Evolutionary conservation across 2,797 vertebrate genomes (phyloP), one percentile per base, ranked within the genome.

Genomic region (Chelon labrosus): DNA sequence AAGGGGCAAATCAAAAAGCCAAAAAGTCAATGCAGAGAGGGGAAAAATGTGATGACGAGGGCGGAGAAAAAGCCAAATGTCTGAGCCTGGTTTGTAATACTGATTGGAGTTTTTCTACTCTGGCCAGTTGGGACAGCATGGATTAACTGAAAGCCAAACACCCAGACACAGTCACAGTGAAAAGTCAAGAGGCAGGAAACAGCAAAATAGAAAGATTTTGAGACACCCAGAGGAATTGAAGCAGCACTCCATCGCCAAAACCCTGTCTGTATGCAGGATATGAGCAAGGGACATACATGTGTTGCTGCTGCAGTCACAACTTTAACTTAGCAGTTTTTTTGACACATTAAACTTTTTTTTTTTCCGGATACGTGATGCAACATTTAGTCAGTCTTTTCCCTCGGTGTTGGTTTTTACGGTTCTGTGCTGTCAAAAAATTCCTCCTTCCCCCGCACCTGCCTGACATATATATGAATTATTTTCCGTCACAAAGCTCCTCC

Each of bases 301-400:
- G 22, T 39, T 16, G 19, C 53, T 16, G 60, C 71, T 59, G 35
- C 37, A 58, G 68, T 66, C 65, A 31, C 68, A 65, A 41, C 25
- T 31, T 11, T 16, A 0, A 53, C 60, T 79, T 65, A 72, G 49
- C 53, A 73, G 41, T 22, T 35, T 59, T 63, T 59, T 52, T 52
- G 59, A 63, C 67, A 70, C 42, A 27, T n/a, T 46, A 70, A 80
- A 76, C 2, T 63, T 39, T 44, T 47, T 17, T 16, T 47, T 51
- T 25, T 52, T 27, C 4, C 5, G 25, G 7, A 50, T 38, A 17
- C 54, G 52, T 88, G 83, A 89, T 82, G 88, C 81, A 89, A 90
- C 76, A 69, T 73, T 85, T 60, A 79, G 85, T 80, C 78, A 83
- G 69, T 80, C 64, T 65, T 80, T 71, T 74, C 72, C 75, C 78